A percentile compares a stretch with the other conserved stretches of the same genome.
Evolutionary conservation across 2,888 invertebrate species (phyloP).

Genomic region (Strigamia maritima): DNA sequence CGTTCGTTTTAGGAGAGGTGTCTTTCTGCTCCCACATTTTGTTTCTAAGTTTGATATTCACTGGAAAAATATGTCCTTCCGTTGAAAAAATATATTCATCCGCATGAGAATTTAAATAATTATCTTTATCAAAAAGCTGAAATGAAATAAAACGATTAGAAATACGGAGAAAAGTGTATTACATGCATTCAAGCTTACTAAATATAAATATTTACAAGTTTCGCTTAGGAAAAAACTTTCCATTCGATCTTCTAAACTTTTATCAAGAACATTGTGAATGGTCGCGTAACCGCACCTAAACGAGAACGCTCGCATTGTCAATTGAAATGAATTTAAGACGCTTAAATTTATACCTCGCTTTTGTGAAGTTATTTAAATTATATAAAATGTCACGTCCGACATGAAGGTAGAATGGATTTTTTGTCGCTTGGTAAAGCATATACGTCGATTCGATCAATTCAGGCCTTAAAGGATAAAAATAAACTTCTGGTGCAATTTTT

Average conservation of each 20-base stretch:
- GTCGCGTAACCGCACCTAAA: conserved; percentile 63
- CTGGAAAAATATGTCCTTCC: conserved; percentile 61
- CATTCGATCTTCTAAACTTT: conserved; percentile 62
- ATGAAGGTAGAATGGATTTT: conserved; percentile 64
- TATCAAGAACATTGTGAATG: conserved; percentile 62
- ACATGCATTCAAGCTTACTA: conserved; percentile 53
- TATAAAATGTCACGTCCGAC: conserved; percentile 61
- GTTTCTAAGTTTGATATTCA: conserved; percentile 47
- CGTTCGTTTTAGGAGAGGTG: not conserved
- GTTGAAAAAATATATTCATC: conserved; percentile 60
- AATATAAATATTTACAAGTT: conserved; percentile 63
- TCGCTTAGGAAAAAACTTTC: conserved; percentile 65
- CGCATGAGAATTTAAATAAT: conserved; percentile 59
- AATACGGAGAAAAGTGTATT: not conserved
- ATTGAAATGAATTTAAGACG: not conserved
- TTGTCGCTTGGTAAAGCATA: conserved; percentile 61
- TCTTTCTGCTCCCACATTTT: conserved; percentile 42
- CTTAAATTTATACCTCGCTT: conserved; percentile 52
- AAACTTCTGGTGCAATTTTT: conserved; percentile 57
- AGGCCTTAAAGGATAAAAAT: conserved; percentile 63
- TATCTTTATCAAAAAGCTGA: conserved; percentile 62
- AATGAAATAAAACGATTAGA: conserved; percentile 45
- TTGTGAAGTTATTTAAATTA: conserved; percentile 56
- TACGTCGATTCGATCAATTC: conserved; percentile 65
- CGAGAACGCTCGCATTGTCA: conserved; percentile 42